phyloP scores from a whole-genome alignment of 2,797 vertebrate genomes.

The Scyliorhinus canicula region DNA sequence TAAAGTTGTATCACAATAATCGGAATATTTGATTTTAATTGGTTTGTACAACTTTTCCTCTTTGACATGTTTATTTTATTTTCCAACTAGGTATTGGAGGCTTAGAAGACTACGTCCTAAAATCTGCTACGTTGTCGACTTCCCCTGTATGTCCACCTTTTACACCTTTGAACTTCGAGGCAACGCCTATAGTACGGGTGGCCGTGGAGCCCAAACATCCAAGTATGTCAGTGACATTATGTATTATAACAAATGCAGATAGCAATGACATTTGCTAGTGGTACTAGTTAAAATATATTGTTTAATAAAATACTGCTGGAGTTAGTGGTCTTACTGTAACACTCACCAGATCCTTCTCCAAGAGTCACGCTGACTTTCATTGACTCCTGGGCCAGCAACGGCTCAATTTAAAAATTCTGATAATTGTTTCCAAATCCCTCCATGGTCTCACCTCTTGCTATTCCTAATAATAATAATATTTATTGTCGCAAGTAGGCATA shows the following conservation, averaged over 20 bases:
- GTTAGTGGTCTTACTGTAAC: neutral
- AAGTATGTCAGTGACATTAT: conserved; percentile 61
- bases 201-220: conserved; percentile 90
- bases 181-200: conserved; percentile 84
- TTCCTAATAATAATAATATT: no score
- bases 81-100: conserved; percentile 74
- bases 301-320: neutral
- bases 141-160: conserved; percentile 80
- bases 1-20: neutral
- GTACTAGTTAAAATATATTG: neutral
- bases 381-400: neutral
- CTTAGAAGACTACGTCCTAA: conserved; percentile 79
- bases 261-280: neutral
- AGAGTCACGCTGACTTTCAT: neutral
- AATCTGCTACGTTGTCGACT: conserved; percentile 84
- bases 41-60: neutral
- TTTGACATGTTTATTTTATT: conserved; percentile 36
- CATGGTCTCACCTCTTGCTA: neutral
- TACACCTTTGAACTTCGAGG: conserved; percentile 84
- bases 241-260: neutral
- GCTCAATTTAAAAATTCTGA: neutral
- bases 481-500: no score
- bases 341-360: neutral
- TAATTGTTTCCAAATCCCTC: neutral
- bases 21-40: neutral